Evolutionary conservation across 1,140 invertebrate genomes (phyloP).

Genomic region (Coptotermes formosanus): DNA sequence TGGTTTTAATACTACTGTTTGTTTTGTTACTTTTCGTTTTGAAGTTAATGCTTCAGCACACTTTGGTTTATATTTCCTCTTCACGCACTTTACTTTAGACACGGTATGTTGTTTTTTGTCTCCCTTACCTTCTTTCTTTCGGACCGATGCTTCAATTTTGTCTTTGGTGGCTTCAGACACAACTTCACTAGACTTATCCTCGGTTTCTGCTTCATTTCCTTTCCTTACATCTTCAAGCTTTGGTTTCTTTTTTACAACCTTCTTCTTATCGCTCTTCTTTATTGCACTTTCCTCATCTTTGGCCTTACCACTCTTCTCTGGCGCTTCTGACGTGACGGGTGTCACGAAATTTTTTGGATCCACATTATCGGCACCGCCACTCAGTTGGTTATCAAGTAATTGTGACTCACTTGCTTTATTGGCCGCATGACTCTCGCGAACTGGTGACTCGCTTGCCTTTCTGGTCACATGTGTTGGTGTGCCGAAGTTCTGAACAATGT

Average conservation of each 20-base stretch:
- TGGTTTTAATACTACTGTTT: not conserved
- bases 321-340: not conserved
- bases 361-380: not conserved
- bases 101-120: not conserved
- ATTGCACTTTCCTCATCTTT: conserved; percentile 7
- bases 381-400: not conserved
- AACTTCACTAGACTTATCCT: not conserved
- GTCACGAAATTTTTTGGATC: not conserved
- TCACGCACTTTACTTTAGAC: not conserved
- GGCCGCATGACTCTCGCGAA: not conserved
- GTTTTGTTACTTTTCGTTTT: not conserved
- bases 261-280: conserved; percentile 4
- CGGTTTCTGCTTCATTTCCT: not conserved
- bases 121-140: not conserved
- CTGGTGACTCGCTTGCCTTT: not conserved
- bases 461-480: not conserved
- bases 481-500: not conserved
- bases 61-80: not conserved
- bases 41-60: not conserved
- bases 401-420: not conserved
- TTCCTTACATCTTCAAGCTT: not conserved
- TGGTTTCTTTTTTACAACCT: not conserved
- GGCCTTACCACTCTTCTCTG: not conserved
- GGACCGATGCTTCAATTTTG: not conserved
- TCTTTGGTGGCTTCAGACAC: not conserved